A percentile compares a stretch with the other conserved stretches of the same genome.
phyloP scores from a whole-genome alignment of 2,113 vertebrate genomes.

The Sisor rabdophorus region DNA sequence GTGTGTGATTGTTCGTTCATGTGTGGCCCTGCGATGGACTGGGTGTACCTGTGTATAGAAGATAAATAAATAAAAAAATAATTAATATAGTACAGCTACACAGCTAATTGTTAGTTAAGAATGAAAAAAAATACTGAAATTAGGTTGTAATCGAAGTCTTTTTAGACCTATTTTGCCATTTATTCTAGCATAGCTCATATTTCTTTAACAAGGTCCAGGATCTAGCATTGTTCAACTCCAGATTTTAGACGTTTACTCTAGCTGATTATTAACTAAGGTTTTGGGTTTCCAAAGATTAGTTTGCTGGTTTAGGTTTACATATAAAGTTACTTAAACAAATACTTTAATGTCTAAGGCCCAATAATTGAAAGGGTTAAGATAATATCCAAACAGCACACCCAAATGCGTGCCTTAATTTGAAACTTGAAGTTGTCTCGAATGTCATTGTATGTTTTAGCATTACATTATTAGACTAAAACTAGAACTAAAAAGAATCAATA shows the following conservation, averaged over 20 bases:
- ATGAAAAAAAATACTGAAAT: not conserved
- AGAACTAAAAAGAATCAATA: no score
- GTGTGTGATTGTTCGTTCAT: no score
- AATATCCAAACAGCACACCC: not conserved
- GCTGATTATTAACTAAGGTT: conserved; percentile 43
- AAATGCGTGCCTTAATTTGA: no score
- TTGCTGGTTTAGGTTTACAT: conserved; percentile 44
- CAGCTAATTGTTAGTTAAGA: not conserved
- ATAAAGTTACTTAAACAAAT: conserved; percentile 42
- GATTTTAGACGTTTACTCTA: conserved; percentile 38
- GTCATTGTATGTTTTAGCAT: no score
- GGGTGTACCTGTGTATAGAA: no score
- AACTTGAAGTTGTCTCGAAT: no score
- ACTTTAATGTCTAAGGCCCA: conserved; percentile 21
- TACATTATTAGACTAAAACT: no score
- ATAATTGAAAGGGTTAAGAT: not conserved
- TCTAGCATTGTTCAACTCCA: conserved; percentile 17
- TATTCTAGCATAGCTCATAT: conserved; percentile 17
- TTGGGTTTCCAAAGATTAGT: conserved; percentile 35
- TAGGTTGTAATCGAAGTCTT: not conserved
- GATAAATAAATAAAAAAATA: not conserved
- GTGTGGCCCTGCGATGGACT: no score
- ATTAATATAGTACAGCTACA: not conserved
- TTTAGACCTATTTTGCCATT: not conserved
- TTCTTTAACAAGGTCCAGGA: conserved; percentile 5